Evolutionary conservation across 2,797 vertebrate genomes (phyloP).

Genomic region (Propithecus deckenii): DNA sequence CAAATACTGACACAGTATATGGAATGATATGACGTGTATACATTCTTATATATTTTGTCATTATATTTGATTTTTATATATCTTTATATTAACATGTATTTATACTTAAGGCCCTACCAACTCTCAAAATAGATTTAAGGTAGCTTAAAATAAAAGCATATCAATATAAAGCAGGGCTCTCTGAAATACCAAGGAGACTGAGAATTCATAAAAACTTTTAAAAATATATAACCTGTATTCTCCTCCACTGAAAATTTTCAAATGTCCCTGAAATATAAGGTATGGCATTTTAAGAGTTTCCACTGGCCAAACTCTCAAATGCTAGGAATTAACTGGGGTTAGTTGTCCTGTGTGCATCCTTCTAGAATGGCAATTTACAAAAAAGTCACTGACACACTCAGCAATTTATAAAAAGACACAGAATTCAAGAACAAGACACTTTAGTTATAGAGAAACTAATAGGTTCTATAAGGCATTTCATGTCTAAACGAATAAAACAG

Average conservation of each 20-base stretch:
- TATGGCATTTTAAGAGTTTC: background rate
- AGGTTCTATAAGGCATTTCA: background rate
- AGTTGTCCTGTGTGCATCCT: background rate
- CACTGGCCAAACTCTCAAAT: background rate
- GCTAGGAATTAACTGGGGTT: background rate
- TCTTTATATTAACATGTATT: background rate
- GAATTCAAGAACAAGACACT: background rate
- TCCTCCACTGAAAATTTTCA: background rate
- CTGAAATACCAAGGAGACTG: background rate
- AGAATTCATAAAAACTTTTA: background rate
- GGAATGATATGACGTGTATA: accelerated
- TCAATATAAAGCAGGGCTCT: background rate
- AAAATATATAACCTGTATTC: background rate
- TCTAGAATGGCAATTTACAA: background rate
- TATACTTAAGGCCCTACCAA: background rate
- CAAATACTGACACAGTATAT: too few species aligned
- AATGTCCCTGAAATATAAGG: background rate
- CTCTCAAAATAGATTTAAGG: background rate
- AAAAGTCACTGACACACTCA: background rate
- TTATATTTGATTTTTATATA: background rate
- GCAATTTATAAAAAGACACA: background rate
- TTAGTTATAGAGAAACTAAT: background rate
- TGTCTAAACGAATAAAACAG: background rate
- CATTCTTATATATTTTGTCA: too few species aligned
- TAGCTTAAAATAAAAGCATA: background rate